A percentile compares a stretch with the other conserved stretches of the same genome.
Conservation (phyloP, 2,113 vertebrate species). For the Dipodomys ordii region DNA sequence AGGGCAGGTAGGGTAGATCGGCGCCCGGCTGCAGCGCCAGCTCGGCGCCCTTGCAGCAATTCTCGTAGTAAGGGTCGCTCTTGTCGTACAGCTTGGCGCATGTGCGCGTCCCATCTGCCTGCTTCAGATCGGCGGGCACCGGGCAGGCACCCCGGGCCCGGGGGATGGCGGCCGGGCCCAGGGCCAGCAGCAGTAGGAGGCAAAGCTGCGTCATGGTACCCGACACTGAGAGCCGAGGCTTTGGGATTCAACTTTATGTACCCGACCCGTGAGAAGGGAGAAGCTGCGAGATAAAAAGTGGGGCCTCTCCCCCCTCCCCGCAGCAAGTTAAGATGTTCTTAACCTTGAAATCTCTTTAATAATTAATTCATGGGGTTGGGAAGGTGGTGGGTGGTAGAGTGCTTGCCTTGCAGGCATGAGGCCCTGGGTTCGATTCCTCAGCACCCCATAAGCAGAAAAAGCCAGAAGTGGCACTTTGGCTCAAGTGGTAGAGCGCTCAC, state of each 20-base stretch:
- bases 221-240: fast-evolving
- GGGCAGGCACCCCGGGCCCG: slow-evolving; percentile 83
- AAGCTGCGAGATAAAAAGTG: slow-evolving; percentile 59
- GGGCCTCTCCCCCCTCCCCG: no score
- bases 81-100: slow-evolving; percentile 86
- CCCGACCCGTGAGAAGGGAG: slow-evolving; percentile 40
- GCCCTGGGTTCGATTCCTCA: no score
- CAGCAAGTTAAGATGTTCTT: no score
- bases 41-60: slow-evolving; percentile 83
- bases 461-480: no score
- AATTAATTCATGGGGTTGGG: no score
- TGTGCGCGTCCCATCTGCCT: slow-evolving; percentile 45
- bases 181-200: slow-evolving; percentile 19
- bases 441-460: no score
- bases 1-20: slow-evolving; percentile 86
- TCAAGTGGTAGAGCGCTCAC: no score
- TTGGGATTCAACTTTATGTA: slow-evolving; percentile 1
- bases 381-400: no score
- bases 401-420: no score
- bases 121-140: not conserved
- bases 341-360: no score
- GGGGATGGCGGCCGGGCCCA: not conserved
- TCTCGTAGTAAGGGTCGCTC: slow-evolving; percentile 84
- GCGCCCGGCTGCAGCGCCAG: slow-evolving; percentile 38
- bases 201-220: not conserved